phyloP scores from a whole-genome alignment of 30 jellyfish, hydroid and myxozoan species.

The Aurelia aurita region DNA sequence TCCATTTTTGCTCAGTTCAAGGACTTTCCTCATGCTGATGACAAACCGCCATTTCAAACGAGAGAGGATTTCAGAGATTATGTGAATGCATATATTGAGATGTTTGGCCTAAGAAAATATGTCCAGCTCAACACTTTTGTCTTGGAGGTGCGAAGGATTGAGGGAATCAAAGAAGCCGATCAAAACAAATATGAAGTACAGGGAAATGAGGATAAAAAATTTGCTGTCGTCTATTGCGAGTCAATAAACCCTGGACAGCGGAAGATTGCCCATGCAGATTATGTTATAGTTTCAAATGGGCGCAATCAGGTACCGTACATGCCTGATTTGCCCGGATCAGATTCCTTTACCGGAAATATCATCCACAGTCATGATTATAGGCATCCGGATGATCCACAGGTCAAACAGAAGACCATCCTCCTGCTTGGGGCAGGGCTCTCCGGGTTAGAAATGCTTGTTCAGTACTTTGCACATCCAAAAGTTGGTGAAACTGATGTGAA shows the following conservation, averaged over 20 bases:
- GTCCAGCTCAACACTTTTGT: constrained; percentile 34
- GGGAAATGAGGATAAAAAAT: neutral
- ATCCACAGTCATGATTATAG: constrained; percentile 45
- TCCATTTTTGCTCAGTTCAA: constrained; percentile 26
- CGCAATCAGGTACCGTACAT: constrained; percentile 39
- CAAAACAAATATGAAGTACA: too few relatives aligned
- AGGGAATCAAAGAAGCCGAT: neutral
- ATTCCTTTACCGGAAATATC: constrained; percentile 15
- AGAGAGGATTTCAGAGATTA: constrained; percentile 38
- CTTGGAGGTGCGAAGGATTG: constrained; percentile 17
- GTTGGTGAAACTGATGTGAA: constrained; percentile 13
- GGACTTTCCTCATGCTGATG: constrained; percentile 34
- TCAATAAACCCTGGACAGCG: neutral
- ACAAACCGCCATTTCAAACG: constrained; percentile 16
- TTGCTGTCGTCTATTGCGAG: neutral
- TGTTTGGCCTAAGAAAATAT: constrained; percentile 5
- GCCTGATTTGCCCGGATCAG: constrained; percentile 27
- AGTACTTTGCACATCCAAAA: constrained; percentile 25
- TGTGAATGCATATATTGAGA: constrained; percentile 5
- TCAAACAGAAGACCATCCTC: constrained; percentile 11
- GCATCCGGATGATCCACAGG: constrained; percentile 1
- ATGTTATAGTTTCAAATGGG: constrained; percentile 49
- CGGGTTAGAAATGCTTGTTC: constrained; percentile 53
- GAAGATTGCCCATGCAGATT: constrained; percentile 17
- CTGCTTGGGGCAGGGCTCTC: constrained; percentile 38